Base-by-base conservation (phyloP, 1,140 invertebrate species). In the Drosophila parvula region DNA sequence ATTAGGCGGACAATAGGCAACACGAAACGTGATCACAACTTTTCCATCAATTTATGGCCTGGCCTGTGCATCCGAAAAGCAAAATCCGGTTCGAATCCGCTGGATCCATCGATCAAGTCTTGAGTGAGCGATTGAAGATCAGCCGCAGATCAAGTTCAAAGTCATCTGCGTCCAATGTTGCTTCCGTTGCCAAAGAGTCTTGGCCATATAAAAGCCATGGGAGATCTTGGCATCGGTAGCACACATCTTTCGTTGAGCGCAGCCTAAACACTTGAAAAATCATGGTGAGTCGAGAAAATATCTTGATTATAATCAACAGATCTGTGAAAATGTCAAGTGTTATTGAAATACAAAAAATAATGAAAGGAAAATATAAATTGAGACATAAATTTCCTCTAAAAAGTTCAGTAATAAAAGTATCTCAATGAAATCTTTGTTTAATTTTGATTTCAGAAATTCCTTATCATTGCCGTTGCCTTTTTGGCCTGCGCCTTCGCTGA, bases 391-490 rank as follows among this genome's bases (percentile, higher is more conserved):
- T 11, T 0, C 11, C 5, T 6, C 4, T 14, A 6, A 7, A 16
- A n/a, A n/a, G n/a, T n/a, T n/a, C n/a, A n/a, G n/a, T n/a, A 18
- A 6, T 12, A 32, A 12, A 10, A 2, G 6, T 30, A 30, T 4
- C 28, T n/a, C n/a, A n/a, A n/a, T n/a, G n/a, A n/a, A n/a, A n/a
- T n/a, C n/a, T n/a, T n/a, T 16, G n/a, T 27, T 63, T 43, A 5
- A 18, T 38, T 60, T 30, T 11, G 58, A 22, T 47, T 53, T 22
- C 9, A 91, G 90, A 91, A 91, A 91, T 90, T 91, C 75, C 30
- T 86, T 0, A 82, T 91, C 30, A 73, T 91, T 65, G 90, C 90
- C 63, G 78, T 91, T 51, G 90, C 90, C 65, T 78, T 90, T 22
- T 34, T 90, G 85, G 88, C 88, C 61, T 91, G 81, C 58, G 74